Conservation (phyloP, 2,888 invertebrate species). For the Diplazon laetatorius region DNA sequence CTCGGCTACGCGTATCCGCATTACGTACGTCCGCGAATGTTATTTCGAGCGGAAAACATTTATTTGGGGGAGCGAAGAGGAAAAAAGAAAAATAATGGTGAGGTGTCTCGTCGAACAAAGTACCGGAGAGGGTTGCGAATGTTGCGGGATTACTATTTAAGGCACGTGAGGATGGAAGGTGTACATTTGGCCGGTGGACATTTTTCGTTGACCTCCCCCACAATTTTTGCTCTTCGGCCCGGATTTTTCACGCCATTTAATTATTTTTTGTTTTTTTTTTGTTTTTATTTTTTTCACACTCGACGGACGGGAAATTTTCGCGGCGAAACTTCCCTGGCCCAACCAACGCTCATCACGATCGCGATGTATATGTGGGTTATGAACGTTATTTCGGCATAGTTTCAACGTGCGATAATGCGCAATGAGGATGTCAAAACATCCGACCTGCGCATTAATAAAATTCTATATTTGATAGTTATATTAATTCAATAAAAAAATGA, state of each 20-base stretch:
- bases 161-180: neutral
- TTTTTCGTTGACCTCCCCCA: slow-evolving; percentile 5
- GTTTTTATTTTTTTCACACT: too few species aligned
- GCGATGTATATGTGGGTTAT: neutral
- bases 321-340: too few species aligned
- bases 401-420: slow-evolving; percentile 51
- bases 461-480: too few species aligned
- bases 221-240: neutral
- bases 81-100: slow-evolving; percentile 51
- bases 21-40: slow-evolving; percentile 77
- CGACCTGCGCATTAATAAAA: neutral
- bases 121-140: slow-evolving; percentile 54
- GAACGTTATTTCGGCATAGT: slow-evolving; percentile 51
- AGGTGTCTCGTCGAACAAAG: slow-evolving; percentile 75
- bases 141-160: neutral
- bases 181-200: neutral
- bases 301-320: too few species aligned
- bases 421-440: slow-evolving; percentile 52
- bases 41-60: slow-evolving; percentile 77
- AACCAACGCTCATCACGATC: slow-evolving; percentile 37
- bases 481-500: too few species aligned
- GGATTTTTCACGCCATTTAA: slow-evolving; percentile 31
- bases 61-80: slow-evolving; percentile 65
- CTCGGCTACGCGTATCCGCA: slow-evolving; percentile 70
- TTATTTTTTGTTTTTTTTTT: too few species aligned